Evolutionary conservation across 2,888 invertebrate genomes (phyloP), one percentile per base, ranked within the genome.

Genomic region (Plebejus melissa): DNA sequence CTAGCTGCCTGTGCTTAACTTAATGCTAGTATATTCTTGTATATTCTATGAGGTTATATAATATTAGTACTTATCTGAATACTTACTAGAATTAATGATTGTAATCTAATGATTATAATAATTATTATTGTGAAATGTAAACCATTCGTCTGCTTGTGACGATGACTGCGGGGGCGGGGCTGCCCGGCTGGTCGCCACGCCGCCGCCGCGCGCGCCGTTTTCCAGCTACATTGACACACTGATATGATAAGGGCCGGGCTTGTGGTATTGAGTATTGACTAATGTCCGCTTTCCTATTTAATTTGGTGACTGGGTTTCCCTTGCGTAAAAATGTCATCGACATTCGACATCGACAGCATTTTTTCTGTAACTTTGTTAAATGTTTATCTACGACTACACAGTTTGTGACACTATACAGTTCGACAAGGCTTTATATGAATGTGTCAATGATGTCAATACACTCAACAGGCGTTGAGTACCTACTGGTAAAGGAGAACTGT

Each of bases 211-310:
- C n/a, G 32, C 9, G 46, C 46, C 28, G 60, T 60, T 28, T 60
- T 60, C 60, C 60, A 28, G 60, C 60, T 60, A 60, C 11, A 60
- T 3, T 60, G 28, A 60, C 28, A 60, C 7, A 6, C 22, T 58
- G 58, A 58, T 58, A 58, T 22, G 60, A 28, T 28, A 58, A 58
- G 28, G 60, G 11, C 60, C 1, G 60, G 60, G 9, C 58, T 46
- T 2, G 46, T 41, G 38, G 50, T 13, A 50, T 9, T 5, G 2
- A 6, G 22, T 28, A 11, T 28, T 60, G 58, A 28, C 22, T 60
- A 60, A 60, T 60, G 58, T 60, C 58, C 58, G 58, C 28, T 60
- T 60, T 60, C 22, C 58, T 60, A 60, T 60, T 4, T 60, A 28
- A 60, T 60, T 60, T 28, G 58, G 58, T 58, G 22, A 22, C 58